Percentiles rank a stretch among this genome's conserved stretches.
Evolutionary conservation across 2,113 vertebrate species (phyloP).

Genomic region (Leiothrix lutea): DNA sequence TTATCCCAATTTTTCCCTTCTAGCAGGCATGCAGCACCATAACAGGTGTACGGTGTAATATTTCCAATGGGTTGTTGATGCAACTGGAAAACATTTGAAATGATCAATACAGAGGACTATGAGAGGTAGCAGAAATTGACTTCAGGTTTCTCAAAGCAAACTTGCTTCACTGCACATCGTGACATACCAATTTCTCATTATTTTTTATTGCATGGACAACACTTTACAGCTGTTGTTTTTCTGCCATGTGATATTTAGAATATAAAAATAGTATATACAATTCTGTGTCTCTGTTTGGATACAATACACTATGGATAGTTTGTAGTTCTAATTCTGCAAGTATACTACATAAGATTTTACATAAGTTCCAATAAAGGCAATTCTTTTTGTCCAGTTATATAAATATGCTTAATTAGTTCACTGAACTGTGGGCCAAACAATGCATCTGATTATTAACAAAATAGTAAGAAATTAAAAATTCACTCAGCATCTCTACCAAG

Average conservation of each 20-base stretch:
- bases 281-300: background rate
- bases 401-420: background rate
- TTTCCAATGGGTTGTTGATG: background rate
- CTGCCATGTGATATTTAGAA: background rate
- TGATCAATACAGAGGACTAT: background rate
- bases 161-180: background rate
- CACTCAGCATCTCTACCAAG: background rate
- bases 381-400: background rate
- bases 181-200: background rate
- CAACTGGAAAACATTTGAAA: background rate
- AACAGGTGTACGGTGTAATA: background rate
- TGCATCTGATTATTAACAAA: background rate
- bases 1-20: background rate
- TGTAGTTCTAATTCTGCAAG: background rate
- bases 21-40: background rate
- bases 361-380: background rate
- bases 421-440: background rate
- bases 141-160: background rate
- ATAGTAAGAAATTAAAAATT: background rate
- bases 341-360: background rate
- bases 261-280: constrained; percentile 29
- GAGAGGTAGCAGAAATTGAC: background rate
- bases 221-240: background rate
- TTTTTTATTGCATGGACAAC: background rate
- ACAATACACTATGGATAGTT: background rate